Conservation (phyloP, 2,888 invertebrate genomes). For the Tanytarsus gracilentus region DNA sequence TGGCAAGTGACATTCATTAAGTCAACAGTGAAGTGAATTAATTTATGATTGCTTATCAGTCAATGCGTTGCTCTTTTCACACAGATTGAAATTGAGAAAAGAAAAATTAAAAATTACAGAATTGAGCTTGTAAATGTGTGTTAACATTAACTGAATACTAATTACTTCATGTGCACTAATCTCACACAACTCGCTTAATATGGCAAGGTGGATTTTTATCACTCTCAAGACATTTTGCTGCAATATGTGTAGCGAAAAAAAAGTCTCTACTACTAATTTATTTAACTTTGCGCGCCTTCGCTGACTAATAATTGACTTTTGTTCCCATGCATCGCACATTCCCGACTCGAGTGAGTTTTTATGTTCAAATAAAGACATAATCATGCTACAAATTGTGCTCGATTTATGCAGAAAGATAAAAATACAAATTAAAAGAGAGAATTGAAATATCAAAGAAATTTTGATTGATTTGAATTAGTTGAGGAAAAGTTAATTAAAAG, state of each 20-base stretch:
- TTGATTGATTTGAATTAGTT: not conserved
- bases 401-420: not conserved
- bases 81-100: not conserved
- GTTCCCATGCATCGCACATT: not conserved
- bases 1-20: not conserved
- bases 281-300: not conserved
- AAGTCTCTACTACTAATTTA: conserved; percentile 7
- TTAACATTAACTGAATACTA: conserved; percentile 12
- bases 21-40: not conserved
- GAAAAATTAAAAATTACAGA: not conserved
- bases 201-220: not conserved
- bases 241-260: not conserved
- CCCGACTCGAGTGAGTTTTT: not conserved
- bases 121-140: not conserved
- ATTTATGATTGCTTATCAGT: not conserved
- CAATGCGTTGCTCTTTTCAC: not conserved
- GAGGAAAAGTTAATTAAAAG: not conserved
- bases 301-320: conserved; percentile 6
- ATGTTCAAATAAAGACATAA: conserved; percentile 4
- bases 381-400: not conserved
- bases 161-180: not conserved
- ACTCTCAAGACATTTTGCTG: conserved; percentile 7
- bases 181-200: not conserved
- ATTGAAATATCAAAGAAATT: not conserved
- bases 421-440: too few relatives aligned